phyloP scores from a whole-genome alignment of 1,140 invertebrate species.

The Aphelenchoides avenae region DNA sequence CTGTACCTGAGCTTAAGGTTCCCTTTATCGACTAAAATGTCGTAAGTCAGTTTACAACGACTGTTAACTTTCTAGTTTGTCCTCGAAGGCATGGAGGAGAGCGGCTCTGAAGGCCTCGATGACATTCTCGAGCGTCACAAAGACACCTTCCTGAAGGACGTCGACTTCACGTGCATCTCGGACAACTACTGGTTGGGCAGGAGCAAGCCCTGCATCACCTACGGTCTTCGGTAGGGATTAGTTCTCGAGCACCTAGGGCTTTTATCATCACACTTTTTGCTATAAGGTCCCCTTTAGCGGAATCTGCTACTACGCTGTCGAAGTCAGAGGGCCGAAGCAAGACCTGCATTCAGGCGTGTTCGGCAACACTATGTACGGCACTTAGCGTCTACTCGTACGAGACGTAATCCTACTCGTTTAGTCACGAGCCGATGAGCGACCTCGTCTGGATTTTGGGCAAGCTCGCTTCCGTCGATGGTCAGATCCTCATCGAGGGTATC shows the following conservation, averaged over 20 bases:
- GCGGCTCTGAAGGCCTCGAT: conserved; percentile 88
- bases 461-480: conserved; percentile 77
- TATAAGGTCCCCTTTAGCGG: conserved; percentile 68
- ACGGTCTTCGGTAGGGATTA: conserved; percentile 70
- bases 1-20: no score
- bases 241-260: no score
- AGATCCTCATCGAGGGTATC: conserved; percentile 75
- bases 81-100: conserved; percentile 98
- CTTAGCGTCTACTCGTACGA: no score
- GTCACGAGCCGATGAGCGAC: conserved; percentile 80
- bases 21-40: no score
- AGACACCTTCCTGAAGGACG: conserved; percentile 69
- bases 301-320: conserved; percentile 83
- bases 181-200: conserved; percentile 98
- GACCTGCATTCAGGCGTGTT: conserved; percentile 92
- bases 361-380: conserved; percentile 76
- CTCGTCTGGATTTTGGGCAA: conserved; percentile 76
- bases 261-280: no score
- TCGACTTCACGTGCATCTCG: conserved; percentile 93
- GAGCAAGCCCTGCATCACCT: conserved; percentile 90
- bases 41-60: no score
- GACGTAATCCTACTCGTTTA: no score
- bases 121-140: conserved; percentile 74
- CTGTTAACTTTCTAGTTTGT: conserved; percentile 81
- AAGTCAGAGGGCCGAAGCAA: conserved; percentile 80